Conservation (phyloP, 1,140 invertebrate genomes). For the Brachystomella parvula region DNA sequence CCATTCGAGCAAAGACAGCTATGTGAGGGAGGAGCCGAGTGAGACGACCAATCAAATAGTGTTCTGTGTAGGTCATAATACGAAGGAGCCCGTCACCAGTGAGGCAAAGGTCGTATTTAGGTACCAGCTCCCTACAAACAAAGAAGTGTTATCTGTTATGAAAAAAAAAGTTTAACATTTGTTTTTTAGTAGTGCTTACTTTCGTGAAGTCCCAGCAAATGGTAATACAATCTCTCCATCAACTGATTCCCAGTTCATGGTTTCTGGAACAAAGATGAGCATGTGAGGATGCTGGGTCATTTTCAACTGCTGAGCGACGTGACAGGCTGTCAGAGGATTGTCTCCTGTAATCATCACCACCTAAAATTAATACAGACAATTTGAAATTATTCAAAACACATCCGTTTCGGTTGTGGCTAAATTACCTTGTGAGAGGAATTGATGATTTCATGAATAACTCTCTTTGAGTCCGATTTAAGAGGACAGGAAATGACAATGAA, state of each 20-base stretch:
- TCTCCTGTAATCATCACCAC: slow-evolving; percentile 99
- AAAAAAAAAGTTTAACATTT: background rate
- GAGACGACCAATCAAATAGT: slow-evolving; percentile 21
- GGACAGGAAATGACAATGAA: slow-evolving; percentile 99
- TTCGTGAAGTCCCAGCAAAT: slow-evolving; percentile 43
- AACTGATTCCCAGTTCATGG: slow-evolving; percentile 74
- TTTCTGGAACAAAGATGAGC: slow-evolving; percentile 59
- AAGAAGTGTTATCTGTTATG: background rate
- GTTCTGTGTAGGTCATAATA: slow-evolving; percentile 30
- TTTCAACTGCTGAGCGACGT: slow-evolving; percentile 88
- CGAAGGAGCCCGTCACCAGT: slow-evolving; percentile 67
- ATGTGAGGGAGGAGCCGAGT: slow-evolving; percentile 66
- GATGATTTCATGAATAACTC: slow-evolving; percentile 85
- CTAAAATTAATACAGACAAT: slow-evolving; percentile 41
- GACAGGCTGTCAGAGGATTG: slow-evolving; percentile 96
- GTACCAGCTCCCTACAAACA: slow-evolving; percentile 50
- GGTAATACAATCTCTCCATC: slow-evolving; percentile 59
- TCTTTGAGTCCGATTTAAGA: slow-evolving; percentile 87
- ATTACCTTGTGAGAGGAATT: slow-evolving; percentile 76
- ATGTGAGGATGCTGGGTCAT: slow-evolving; percentile 70
- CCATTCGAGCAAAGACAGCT: slow-evolving; percentile 84
- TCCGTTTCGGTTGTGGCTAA: slow-evolving; percentile 5
- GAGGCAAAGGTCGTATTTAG: slow-evolving; percentile 78
- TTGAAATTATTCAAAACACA: slow-evolving; percentile 15
- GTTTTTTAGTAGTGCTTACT: slow-evolving; percentile 14